Conservation (phyloP, 2,888 invertebrate species). For the Diplolepis rosae region DNA sequence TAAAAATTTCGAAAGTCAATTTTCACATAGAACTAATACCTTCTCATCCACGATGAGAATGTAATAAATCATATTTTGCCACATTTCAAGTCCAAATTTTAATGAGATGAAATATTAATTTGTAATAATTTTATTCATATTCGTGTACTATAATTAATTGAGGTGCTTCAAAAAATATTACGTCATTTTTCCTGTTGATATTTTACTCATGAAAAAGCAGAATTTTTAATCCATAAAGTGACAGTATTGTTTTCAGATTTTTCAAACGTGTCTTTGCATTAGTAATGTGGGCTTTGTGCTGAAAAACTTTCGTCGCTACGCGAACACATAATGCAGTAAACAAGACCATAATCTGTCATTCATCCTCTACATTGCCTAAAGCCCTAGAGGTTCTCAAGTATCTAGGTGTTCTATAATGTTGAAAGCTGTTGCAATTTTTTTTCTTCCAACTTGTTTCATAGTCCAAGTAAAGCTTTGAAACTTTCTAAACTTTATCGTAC, state of each 20-base stretch:
- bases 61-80: too few species aligned
- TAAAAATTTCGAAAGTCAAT: too few species aligned
- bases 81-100: too few species aligned
- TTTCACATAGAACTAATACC: too few species aligned
- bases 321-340: conserved; percentile 9
- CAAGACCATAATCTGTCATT: conserved; percentile 8
- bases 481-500: conserved; percentile 9
- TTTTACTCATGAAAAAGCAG: too few species aligned
- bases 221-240: too few species aligned
- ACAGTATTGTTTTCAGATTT: background rate
- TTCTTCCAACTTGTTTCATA: conserved; percentile 15
- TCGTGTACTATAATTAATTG: too few species aligned
- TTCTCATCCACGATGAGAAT: too few species aligned
- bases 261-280: background rate
- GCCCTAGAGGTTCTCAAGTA: background rate
- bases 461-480: conserved; percentile 2
- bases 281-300: background rate
- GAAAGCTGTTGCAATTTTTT: conserved; percentile 23
- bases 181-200: too few species aligned
- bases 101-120: too few species aligned
- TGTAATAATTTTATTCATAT: too few species aligned
- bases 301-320: background rate
- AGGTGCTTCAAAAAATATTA: too few species aligned
- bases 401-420: conserved; percentile 6
- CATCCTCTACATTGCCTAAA: background rate